phyloP scores from a whole-genome alignment of 2,113 vertebrate genomes.

The Anoura caudifer region DNA sequence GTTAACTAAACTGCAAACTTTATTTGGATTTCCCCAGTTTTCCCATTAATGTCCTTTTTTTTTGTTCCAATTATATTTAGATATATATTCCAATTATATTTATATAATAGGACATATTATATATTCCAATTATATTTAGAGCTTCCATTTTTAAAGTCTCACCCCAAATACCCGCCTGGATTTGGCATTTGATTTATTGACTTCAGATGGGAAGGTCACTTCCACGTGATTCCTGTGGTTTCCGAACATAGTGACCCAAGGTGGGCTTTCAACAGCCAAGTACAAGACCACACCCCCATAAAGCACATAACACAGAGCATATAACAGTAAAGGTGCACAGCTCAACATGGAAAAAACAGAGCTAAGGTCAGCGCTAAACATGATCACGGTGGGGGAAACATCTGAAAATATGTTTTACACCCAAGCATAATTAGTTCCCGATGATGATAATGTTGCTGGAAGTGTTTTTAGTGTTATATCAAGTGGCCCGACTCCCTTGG shows the following conservation, averaged over 20 bases:
- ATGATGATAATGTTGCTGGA: constrained; percentile 13
- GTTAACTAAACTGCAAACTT: not conserved
- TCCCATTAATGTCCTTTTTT: not conserved
- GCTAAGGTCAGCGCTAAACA: not conserved
- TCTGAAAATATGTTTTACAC: constrained; percentile 17
- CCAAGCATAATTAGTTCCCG: constrained; percentile 29
- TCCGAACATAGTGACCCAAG: not conserved
- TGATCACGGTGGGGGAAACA: not conserved
- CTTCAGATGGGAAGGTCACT: not conserved
- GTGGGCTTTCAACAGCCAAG: not conserved
- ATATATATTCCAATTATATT: not conserved
- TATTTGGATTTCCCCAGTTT: not conserved
- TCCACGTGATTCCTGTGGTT: not conserved
- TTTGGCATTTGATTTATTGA: not conserved
- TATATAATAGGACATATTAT: too few species aligned
- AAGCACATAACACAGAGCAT: not conserved
- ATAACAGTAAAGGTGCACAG: not conserved
- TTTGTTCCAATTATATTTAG: too few species aligned
- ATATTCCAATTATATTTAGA: not conserved
- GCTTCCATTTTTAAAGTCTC: not conserved
- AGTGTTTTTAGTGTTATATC: constrained; percentile 17
- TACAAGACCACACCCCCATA: not conserved
- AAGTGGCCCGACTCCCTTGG: constrained; percentile 50
- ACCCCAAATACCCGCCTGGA: not conserved
- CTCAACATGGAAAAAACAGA: not conserved